These are phyloP conservation scores for Apodemia zela DNA, from an alignment of 2,888 invertebrate genomes.

Conservation along the genomic window DNA sequence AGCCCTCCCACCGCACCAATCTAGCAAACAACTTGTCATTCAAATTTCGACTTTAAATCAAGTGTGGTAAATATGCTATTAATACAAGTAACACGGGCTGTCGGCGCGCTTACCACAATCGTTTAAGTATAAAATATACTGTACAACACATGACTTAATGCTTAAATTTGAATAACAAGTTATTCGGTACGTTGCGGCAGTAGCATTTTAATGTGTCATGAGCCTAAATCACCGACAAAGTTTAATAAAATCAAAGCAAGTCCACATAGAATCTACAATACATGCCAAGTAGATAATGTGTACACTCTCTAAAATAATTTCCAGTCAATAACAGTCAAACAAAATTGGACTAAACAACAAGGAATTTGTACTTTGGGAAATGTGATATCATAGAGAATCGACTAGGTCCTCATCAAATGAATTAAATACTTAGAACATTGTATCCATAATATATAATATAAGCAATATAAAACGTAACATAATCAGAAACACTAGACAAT, in stretches of 20 bases:
- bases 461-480: conserved; percentile 80
- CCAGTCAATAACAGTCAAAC: conserved; percentile 78
- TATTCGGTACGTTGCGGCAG: not conserved
- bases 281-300: conserved; percentile 36
- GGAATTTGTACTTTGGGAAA: conserved; percentile 82
- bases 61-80: not conserved
- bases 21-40: conserved; percentile 23
- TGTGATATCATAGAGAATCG: conserved; percentile 79
- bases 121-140: not conserved
- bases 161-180: not conserved
- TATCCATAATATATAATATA: conserved; percentile 77
- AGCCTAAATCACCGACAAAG: conserved; percentile 30
- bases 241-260: conserved; percentile 31
- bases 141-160: not conserved
- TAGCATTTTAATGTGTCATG: not conserved
- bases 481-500: conserved; percentile 77
- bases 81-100: not conserved
- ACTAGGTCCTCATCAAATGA: conserved; percentile 81
- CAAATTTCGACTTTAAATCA: not conserved
- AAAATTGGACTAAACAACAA: conserved; percentile 82
- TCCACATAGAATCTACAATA: conserved; percentile 29
- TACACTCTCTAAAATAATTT: conserved; percentile 72
- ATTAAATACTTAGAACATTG: conserved; percentile 79
- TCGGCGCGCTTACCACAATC: too few relatives aligned
- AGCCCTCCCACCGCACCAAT: not conserved